Percentiles rank a stretch among this genome's conserved stretches.
Evolutionary conservation across 1,140 invertebrate species (phyloP).

Genomic region (Battus philenor): DNA sequence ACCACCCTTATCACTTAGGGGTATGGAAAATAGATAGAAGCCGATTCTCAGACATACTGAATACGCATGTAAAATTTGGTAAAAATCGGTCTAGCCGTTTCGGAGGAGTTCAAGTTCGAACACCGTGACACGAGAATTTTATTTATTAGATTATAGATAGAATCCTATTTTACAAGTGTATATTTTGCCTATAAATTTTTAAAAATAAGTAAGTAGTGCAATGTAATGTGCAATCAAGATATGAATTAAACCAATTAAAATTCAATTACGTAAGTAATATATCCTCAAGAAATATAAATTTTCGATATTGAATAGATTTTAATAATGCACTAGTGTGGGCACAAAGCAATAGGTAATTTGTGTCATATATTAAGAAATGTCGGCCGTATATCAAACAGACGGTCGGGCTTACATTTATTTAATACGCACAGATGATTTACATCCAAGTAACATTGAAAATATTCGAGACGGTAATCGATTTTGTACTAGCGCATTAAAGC

Average conservation of each 20-base stretch:
- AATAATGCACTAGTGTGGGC: constrained; percentile 14
- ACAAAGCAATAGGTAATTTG: constrained; percentile 18
- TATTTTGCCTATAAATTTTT: background rate
- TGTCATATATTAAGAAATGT: constrained; percentile 20
- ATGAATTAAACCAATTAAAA: too few relatives aligned
- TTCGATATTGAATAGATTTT: constrained; percentile 10
- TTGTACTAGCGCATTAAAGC: constrained; percentile 38
- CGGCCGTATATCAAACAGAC: constrained; percentile 46
- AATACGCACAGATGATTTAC: constrained; percentile 65
- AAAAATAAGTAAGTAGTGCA: background rate
- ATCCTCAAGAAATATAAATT: too few relatives aligned
- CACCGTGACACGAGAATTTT: too few relatives aligned
- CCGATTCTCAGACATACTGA: too few relatives aligned
- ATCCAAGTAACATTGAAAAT: constrained; percentile 51
- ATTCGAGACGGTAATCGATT: constrained; percentile 54
- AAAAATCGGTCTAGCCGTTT: too few relatives aligned
- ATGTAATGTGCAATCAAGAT: background rate
- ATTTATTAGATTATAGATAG: too few relatives aligned
- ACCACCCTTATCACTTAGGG: too few relatives aligned
- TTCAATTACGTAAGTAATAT: too few relatives aligned
- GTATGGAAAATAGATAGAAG: too few relatives aligned
- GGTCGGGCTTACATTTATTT: constrained; percentile 51
- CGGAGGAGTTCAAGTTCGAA: too few relatives aligned
- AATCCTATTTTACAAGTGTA: too few relatives aligned
- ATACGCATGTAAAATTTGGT: too few relatives aligned